A percentile compares a stretch with the other conserved stretches of the same genome.
These are phyloP conservation scores for Cydia pomonella DNA, from an alignment of 1,140 invertebrate species.

Conservation along the genomic window DNA sequence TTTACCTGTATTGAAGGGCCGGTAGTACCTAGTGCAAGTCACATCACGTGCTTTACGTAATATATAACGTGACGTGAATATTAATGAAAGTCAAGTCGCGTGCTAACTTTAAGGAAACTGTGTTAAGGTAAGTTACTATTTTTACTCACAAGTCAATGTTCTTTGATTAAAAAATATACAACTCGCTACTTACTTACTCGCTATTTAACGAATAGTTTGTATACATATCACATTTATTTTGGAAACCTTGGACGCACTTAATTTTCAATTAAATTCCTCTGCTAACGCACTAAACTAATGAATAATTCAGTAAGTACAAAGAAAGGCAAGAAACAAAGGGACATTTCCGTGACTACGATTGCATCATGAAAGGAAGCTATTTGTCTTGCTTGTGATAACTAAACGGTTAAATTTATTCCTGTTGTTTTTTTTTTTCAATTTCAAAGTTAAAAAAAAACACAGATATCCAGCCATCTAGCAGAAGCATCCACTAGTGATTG, in stretches of 20 bases:
- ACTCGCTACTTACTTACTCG: too few species aligned
- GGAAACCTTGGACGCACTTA: background rate
- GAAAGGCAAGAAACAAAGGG: background rate
- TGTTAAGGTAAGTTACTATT: background rate
- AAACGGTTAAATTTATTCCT: background rate
- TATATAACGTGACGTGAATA: constrained; percentile 9
- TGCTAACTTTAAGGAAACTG: background rate
- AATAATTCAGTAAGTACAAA: background rate
- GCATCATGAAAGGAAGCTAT: constrained; percentile 15
- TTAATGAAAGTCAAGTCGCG: background rate
- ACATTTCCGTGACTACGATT: constrained; percentile 6
- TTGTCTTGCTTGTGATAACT: background rate
- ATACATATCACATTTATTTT: too few species aligned
- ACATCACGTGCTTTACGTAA: constrained; percentile 1
- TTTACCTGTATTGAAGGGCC: background rate
- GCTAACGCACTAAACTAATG: background rate
- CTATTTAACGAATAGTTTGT: too few species aligned
- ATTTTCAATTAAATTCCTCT: background rate
- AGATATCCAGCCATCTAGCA: too few species aligned
- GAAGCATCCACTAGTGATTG: too few species aligned
- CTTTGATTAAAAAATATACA: background rate
- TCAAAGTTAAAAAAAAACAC: too few species aligned
- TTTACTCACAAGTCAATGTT: background rate
- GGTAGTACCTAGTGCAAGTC: background rate
- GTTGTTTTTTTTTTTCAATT: too few species aligned